A percentile compares a stretch with the other conserved stretches of the same genome.
Conservation (phyloP, 2,888 invertebrate genomes). For the Parascotia fuliginaria region DNA sequence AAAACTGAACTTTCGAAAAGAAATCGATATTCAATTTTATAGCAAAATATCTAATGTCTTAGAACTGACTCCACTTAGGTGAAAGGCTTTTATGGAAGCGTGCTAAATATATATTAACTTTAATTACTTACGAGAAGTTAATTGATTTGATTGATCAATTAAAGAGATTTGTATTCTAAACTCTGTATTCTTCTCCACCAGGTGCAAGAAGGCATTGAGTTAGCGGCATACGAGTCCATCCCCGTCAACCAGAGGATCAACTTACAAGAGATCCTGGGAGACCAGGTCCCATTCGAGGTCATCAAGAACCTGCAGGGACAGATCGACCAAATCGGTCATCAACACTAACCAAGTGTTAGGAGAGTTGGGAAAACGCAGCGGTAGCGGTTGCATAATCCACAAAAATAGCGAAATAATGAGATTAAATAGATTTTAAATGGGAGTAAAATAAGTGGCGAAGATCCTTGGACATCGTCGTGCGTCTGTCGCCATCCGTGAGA, state of each 20-base stretch:
- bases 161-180: too few species aligned
- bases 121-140: too few species aligned
- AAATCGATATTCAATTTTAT: too few species aligned
- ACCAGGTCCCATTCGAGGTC: slow-evolving; percentile 94
- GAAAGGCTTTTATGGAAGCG: too few species aligned
- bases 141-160: too few species aligned
- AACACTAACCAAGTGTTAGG: slow-evolving; percentile 54
- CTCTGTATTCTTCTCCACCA: slow-evolving; percentile 52
- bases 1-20: too few species aligned
- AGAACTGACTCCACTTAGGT: too few species aligned
- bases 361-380: slow-evolving; percentile 27
- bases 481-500: slow-evolving; percentile 20
- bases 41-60: too few species aligned
- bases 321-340: slow-evolving; percentile 93
- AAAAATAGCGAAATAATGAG: not conserved
- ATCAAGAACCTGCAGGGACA: slow-evolving; percentile 94
- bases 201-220: slow-evolving; percentile 94
- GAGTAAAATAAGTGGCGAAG: not conserved
- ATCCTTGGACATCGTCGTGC: not conserved
- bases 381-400: slow-evolving; percentile 21
- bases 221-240: slow-evolving; percentile 94
- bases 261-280: slow-evolving; percentile 93
- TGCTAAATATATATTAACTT: too few species aligned
- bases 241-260: slow-evolving; percentile 94
- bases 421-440: too few species aligned